Conservation (phyloP, 2,888 invertebrate genomes). For the Gymnocheta viridis region DNA sequence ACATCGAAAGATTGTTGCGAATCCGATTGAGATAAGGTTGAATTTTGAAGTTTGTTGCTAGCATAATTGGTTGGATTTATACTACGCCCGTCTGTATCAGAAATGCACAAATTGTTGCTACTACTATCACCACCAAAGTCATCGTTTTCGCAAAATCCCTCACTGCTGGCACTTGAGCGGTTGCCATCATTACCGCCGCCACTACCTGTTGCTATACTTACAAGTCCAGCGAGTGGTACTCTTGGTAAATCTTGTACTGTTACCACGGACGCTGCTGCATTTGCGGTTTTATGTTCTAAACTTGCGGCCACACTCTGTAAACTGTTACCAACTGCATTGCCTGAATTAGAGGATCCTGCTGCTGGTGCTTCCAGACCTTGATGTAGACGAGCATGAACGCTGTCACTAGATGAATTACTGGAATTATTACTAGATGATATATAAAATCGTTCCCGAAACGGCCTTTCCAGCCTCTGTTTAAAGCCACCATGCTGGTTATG, state of each 20-base stretch:
- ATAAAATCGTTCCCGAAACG: conserved; percentile 80
- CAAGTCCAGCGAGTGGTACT: conserved; percentile 51
- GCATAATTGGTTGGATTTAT: conserved; percentile 61
- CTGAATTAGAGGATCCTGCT: conserved; percentile 15
- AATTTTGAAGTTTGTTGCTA: conserved; percentile 32
- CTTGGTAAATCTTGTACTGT: conserved; percentile 69
- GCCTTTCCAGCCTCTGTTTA: conserved; percentile 81
- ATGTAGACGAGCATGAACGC: conserved; percentile 75
- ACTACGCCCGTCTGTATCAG: conserved; percentile 75
- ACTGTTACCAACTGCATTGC: conserved; percentile 35
- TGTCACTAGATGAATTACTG: conserved; percentile 79
- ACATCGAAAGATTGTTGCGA: conserved; percentile 79
- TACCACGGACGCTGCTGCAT: conserved; percentile 19
- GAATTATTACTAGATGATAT: conserved; percentile 79
- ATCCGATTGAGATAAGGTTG: conserved; percentile 76
- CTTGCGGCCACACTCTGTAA: conserved; percentile 20
- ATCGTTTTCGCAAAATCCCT: conserved; percentile 98
- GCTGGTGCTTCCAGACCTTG: conserved; percentile 52
- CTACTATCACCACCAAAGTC: conserved; percentile 89
- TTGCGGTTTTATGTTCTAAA: conserved; percentile 21
- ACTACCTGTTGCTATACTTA: conserved; percentile 76
- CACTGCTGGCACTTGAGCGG: conserved; percentile 96
- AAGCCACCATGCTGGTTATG: conserved; percentile 82
- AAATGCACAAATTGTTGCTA: conserved; percentile 83
- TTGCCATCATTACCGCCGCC: conserved; percentile 86